Conservation (phyloP, 2,797 vertebrate genomes). For the Staurois parvus region DNA sequence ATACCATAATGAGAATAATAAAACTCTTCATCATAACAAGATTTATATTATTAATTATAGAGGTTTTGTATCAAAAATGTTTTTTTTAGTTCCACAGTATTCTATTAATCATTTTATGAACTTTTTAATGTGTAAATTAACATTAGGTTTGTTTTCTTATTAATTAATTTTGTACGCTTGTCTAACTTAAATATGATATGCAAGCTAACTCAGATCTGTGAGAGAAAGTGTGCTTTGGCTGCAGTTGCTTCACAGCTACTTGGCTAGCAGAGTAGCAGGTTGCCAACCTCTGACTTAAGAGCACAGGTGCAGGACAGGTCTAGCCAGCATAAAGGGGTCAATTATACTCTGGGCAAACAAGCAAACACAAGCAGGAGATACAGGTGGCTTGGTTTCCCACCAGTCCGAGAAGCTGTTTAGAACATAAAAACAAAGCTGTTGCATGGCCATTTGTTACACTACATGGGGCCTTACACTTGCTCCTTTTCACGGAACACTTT, state of each 20-base stretch:
- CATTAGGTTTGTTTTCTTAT: not conserved
- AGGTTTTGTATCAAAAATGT: not conserved
- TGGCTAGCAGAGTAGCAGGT: not conserved
- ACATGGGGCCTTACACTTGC: not conserved
- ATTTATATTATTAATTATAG: not conserved
- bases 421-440: slow-evolving; percentile 7
- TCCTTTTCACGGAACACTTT: not conserved
- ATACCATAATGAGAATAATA: slow-evolving; percentile 66
- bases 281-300: slow-evolving; percentile 5
- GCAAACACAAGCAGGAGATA: slow-evolving; percentile 1
- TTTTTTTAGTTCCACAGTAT: not conserved
- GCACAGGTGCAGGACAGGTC: not conserved
- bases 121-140: not conserved
- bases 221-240: not conserved
- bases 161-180: not conserved
- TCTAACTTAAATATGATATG: not conserved
- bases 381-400: not conserved
- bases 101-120: not conserved
- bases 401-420: not conserved
- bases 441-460: not conserved
- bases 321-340: not conserved
- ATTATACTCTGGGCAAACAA: not conserved
- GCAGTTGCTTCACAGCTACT: not conserved
- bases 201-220: not conserved
- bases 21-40: slow-evolving; percentile 5